Evolutionary conservation across 2,888 invertebrate genomes (phyloP).

Genomic region (Mesorhabditis belari): DNA sequence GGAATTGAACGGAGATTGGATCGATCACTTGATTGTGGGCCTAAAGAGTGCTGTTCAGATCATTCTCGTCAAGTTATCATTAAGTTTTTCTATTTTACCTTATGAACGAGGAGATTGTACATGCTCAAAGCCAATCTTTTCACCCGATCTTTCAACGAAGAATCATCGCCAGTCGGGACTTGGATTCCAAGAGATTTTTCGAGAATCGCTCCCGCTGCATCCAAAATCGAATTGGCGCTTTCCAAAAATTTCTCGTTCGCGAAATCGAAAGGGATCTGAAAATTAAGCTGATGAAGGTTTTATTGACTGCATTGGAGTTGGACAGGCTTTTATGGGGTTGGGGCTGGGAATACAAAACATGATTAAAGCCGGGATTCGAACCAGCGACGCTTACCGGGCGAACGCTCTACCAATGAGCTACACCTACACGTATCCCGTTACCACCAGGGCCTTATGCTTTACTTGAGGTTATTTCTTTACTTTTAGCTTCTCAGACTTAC

Average conservation of each 20-base stretch:
- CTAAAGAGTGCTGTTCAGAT: neutral
- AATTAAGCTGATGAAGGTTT: neutral
- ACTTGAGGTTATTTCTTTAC: too few species aligned
- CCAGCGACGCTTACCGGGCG: too few species aligned
- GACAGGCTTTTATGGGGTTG: too few species aligned
- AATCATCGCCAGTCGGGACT: neutral
- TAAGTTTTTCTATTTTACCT: neutral
- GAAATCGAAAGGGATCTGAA: neutral
- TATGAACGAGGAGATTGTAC: neutral
- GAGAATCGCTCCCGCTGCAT: neutral
- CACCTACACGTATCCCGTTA: too few species aligned
- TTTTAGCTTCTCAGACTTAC: too few species aligned
- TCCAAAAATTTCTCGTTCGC: neutral
- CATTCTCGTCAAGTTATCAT: too few species aligned
- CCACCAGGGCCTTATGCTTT: too few species aligned
- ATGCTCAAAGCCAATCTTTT: neutral
- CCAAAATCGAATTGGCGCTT: neutral
- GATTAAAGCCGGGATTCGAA: too few species aligned
- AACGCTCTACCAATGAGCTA: too few species aligned
- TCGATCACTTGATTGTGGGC: neutral
- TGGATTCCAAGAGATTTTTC: neutral
- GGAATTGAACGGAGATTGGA: neutral
- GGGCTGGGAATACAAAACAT: too few species aligned
- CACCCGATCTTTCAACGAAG: neutral
- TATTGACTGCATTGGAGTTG: too few species aligned